Base-by-base conservation (phyloP, 2,113 vertebrate species). In the Chaetura pelagica region DNA sequence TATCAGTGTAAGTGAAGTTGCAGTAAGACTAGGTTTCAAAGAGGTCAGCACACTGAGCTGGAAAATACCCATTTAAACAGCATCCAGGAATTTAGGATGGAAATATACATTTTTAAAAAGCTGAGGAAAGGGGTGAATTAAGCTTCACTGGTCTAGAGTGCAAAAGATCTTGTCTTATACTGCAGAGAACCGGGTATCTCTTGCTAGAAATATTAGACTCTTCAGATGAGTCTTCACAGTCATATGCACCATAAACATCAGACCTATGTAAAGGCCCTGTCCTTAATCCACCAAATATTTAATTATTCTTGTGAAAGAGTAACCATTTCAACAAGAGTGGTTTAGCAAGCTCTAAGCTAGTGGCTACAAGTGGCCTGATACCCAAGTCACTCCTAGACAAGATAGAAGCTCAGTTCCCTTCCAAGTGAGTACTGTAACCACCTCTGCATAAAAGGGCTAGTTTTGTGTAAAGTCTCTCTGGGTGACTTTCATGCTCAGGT, bases 1-100 rank as follows among this genome's bases (percentile, higher is more conserved):
- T 81, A 38, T 17, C 38, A 16, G 18, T 1, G 4, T 46, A 85
- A 85, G 35, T 0, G 0, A 83, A 32, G 46, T 9, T 85, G 24
- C 22, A 86, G 27, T 69, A 69, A 76, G 49, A 69, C 3, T 62
- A 13, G 6, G 4, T 44, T 87, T 95, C 48, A 72, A 57, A 89
- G 15, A 77, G 10, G 6, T 35, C 42, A 68, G 35, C 42, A 80
- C 35, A 18, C 30, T 26, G 38, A 86, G 32, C 3, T 58, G 22
- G 46, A 82, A 91, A 84, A 91, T 15, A 66, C 4, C 14, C 18
- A 38, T 79, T 71, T 78, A 18, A 90, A 87, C 9, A 71, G 42
- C 46, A 51, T 6, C 8, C n/a, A 10, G 14, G 42, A 71, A 78
- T 35, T 59, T 32, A 52, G 23, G 9, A 63, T 12, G 9, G 7